Evolutionary conservation across 2,113 vertebrate genomes (phyloP), one percentile per base, ranked within the genome.

Genomic region (Paradisaea rubra): DNA sequence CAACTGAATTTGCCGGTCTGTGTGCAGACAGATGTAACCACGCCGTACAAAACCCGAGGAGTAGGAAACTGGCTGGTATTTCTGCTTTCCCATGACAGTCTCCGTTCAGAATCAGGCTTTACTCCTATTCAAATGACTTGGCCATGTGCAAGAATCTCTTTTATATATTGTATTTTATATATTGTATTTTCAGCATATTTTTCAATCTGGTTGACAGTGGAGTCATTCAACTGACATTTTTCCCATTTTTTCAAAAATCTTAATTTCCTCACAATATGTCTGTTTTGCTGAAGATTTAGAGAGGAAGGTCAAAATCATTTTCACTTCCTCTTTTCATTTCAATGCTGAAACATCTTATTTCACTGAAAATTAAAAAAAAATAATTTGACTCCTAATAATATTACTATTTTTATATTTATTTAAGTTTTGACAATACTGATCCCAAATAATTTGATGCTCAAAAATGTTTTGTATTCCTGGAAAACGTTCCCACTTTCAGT

Each of bases 31-130:
- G 19, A 49, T 24, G 19, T 4, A 64, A 33, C 33, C 22, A 7
- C 0, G 14, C 44, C 37, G 11, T 13, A 47, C 4, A 30, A 83
- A 54, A 63, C 42, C 14, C 0, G 0, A 80, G 44, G 3, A 35
- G 24, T 7, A 45, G 69, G 44, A 37, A 59, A 84, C 30, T 6
- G 3, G 9, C 22, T 71, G 35, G 14, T 59, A 22, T 41, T 84
- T 80, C 63, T 84, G 27, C 39, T 33, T 41, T 64, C 21, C 68
- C 27, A 0, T 20, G 35, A 33, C 21, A 54, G 28, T 21, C 80
- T 44, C 39, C 54, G 27, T 30, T 78, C 71, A 79, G 83, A 91
- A 64, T 45, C 45, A 52, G 31, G 35, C 18, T 86, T 63, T 65
- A 33, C 45, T 65, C 76, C 52, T 81, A 66, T 71, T n/a, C 47